phyloP scores from a whole-genome alignment of 2,113 vertebrate species.

The Regulus satrapa region DNA sequence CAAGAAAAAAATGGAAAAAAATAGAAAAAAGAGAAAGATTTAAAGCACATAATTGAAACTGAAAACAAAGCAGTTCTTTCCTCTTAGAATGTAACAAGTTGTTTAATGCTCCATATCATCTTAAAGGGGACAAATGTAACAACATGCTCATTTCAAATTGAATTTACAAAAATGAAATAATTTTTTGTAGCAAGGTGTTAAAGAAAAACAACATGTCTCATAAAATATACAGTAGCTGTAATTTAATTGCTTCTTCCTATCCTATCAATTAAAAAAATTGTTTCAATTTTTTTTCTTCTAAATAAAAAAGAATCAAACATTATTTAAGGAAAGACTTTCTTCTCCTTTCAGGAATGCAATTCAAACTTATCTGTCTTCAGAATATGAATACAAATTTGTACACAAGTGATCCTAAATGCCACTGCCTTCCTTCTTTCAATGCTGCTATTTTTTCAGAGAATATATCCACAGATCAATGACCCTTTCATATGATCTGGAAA shows the following conservation, averaged over 20 bases:
- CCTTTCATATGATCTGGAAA: slow-evolving; percentile 7
- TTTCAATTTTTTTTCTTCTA: not conserved
- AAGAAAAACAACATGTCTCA: not conserved
- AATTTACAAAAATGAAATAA: not conserved
- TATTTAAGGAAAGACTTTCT: not conserved
- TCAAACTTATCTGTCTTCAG: not conserved
- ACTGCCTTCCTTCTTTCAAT: not conserved
- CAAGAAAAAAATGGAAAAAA: not conserved
- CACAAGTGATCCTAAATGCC: not conserved
- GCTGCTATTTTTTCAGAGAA: not conserved
- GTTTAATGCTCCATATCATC: not conserved
- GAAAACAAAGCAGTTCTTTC: not conserved
- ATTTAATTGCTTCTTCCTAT: not conserved
- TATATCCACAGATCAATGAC: not conserved
- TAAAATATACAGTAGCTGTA: not conserved
- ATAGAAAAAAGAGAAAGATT: too few species aligned
- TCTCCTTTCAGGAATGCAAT: not conserved
- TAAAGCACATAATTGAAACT: not conserved
- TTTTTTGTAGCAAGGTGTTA: not conserved
- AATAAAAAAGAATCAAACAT: not conserved
- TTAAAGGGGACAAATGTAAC: not conserved
- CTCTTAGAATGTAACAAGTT: not conserved
- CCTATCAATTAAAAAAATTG: not conserved
- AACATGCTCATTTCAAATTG: not conserved
- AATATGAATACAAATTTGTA: not conserved